A percentile compares a stretch with the other conserved stretches of the same genome.
Evolutionary conservation across 2,888 invertebrate species (phyloP).

Genomic region (Plagodis dolabraria): DNA sequence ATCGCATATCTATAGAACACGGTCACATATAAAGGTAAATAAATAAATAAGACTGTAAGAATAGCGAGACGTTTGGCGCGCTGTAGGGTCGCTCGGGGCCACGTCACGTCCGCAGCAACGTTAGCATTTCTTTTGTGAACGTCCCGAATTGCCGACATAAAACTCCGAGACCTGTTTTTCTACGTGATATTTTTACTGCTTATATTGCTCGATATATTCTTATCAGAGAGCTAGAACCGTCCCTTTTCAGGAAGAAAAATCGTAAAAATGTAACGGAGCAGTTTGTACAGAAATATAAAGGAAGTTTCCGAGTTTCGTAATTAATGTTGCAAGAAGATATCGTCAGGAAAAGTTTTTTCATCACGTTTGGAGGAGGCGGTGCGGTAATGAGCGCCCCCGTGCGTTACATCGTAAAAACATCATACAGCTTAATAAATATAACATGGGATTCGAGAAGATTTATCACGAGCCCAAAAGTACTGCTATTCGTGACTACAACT

Average conservation of each 20-base stretch:
- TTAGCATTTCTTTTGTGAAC: slow-evolving; percentile 82
- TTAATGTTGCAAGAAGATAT: slow-evolving; percentile 81
- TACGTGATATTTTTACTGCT: slow-evolving; percentile 79
- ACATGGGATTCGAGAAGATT: slow-evolving; percentile 79
- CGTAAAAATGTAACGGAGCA: slow-evolving; percentile 68
- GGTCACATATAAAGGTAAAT: slow-evolving; percentile 25
- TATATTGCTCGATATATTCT: slow-evolving; percentile 75
- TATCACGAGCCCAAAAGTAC: slow-evolving; percentile 69
- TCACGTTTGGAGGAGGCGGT: slow-evolving; percentile 64
- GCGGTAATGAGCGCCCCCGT: slow-evolving; percentile 78
- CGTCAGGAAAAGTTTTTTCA: slow-evolving; percentile 80
- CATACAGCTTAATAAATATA: slow-evolving; percentile 84
- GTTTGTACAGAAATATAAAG: slow-evolving; percentile 61
- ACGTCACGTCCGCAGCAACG: slow-evolving; percentile 69
- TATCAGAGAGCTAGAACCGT: slow-evolving; percentile 69
- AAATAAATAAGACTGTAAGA: slow-evolving; percentile 14
- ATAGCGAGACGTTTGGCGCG: slow-evolving; percentile 20
- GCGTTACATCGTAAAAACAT: slow-evolving; percentile 78
- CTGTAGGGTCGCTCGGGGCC: slow-evolving; percentile 45
- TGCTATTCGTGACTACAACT: slow-evolving; percentile 69
- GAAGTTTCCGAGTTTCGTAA: slow-evolving; percentile 72
- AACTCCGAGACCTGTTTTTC: slow-evolving; percentile 76
- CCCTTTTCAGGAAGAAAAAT: slow-evolving; percentile 66
- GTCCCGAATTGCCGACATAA: slow-evolving; percentile 81
- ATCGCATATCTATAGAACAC: slow-evolving; percentile 8